These are phyloP conservation scores for Cynodonichthys magdalenae DNA, from an alignment of 2,797 vertebrate species.

Conservation along the genomic window DNA sequence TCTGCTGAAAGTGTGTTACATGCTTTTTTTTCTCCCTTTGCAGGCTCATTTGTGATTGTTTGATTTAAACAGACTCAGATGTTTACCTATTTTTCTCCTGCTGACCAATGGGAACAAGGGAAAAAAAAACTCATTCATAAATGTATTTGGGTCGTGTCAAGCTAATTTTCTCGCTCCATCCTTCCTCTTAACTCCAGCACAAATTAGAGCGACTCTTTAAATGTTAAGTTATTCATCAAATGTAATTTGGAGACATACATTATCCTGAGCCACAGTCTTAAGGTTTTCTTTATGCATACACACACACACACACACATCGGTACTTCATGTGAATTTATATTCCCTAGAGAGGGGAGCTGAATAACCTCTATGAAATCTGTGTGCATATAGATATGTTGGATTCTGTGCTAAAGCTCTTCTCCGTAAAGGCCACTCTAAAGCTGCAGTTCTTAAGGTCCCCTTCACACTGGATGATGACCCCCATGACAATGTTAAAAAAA, in stretches of 20 bases:
- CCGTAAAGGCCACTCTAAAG: constrained; percentile 37
- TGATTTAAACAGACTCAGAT: constrained; percentile 10
- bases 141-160: constrained; percentile 77
- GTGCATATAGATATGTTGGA: constrained; percentile 3
- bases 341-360: background rate
- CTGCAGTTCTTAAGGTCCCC: background rate
- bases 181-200: constrained; percentile 51
- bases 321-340: background rate
- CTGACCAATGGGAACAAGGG: constrained; percentile 48
- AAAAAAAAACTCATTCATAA: constrained; percentile 70
- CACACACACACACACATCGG: background rate
- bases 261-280: constrained; percentile 50
- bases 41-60: constrained; percentile 20
- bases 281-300: constrained; percentile 22
- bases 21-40: constrained; percentile 1
- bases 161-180: constrained; percentile 61
- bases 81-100: constrained; percentile 38
- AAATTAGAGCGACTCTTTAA: constrained; percentile 76
- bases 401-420: constrained; percentile 16
- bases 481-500: too few species aligned
- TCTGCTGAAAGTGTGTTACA: background rate
- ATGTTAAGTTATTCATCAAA: constrained; percentile 83
- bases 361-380: constrained; percentile 6
- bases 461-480: too few species aligned
- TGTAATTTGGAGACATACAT: constrained; percentile 71